A percentile compares a stretch with the other conserved stretches of the same genome.
Evolutionary conservation across 2,888 invertebrate species (phyloP).

Genomic region (Cabera pusaria): DNA sequence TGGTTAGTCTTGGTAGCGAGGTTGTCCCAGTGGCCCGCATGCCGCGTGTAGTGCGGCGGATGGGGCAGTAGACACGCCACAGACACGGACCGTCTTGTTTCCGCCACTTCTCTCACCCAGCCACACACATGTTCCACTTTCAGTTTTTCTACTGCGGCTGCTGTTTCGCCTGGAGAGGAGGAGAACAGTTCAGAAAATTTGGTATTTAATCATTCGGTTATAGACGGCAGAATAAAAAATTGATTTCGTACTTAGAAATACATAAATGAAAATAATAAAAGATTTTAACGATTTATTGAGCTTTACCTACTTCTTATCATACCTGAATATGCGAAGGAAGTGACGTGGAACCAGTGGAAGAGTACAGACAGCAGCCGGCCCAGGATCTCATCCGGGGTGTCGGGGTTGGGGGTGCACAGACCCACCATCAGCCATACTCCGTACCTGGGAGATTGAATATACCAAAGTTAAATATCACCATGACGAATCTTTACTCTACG

Average conservation of each 20-base stretch:
- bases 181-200: too few species aligned
- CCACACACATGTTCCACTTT: slow-evolving; percentile 96
- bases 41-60: slow-evolving; percentile 97
- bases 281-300: too few species aligned
- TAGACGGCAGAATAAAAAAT: too few species aligned
- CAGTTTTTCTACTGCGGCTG: slow-evolving; percentile 94
- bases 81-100: slow-evolving; percentile 93
- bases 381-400: slow-evolving; percentile 90
- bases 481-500: too few species aligned
- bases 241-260: too few species aligned
- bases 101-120: slow-evolving; percentile 93
- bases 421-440: slow-evolving; percentile 99
- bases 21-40: slow-evolving; percentile 98
- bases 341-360: slow-evolving; percentile 99
- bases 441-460: too few species aligned
- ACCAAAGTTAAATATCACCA: too few species aligned
- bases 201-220: too few species aligned
- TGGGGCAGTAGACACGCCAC: slow-evolving; percentile 97
- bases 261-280: too few species aligned
- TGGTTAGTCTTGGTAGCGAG: slow-evolving; percentile 94
- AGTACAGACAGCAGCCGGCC: slow-evolving; percentile 97
- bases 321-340: slow-evolving; percentile 98
- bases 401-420: slow-evolving; percentile 91
- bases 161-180: slow-evolving; percentile 91
- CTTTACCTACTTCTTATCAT: too few species aligned